Conservation (phyloP, 2,888 invertebrate genomes). For the Yponomeuta plumbellus region DNA sequence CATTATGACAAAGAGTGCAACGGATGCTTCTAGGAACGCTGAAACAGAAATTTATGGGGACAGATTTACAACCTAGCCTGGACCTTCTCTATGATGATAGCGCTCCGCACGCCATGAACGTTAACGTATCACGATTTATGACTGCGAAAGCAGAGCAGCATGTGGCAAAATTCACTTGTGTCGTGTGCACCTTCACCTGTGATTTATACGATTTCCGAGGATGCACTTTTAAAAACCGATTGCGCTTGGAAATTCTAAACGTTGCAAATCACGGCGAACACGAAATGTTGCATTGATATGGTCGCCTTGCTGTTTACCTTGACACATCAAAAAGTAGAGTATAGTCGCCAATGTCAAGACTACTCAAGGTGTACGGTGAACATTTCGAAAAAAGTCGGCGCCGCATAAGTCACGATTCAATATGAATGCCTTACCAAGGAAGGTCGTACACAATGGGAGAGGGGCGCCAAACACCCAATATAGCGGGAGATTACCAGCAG, state of each 20-base stretch:
- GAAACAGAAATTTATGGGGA: not conserved
- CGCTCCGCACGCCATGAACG: not conserved
- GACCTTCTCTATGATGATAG: not conserved
- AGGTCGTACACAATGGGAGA: not conserved
- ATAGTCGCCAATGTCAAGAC: not conserved
- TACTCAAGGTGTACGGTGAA: not conserved
- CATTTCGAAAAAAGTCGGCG: not conserved
- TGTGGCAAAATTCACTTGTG: constrained; percentile 46
- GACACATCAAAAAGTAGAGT: not conserved
- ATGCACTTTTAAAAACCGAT: not conserved
- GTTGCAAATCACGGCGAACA: not conserved
- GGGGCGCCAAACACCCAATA: constrained; percentile 2
- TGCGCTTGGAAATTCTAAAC: not conserved
- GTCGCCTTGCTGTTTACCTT: not conserved
- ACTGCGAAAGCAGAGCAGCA: constrained; percentile 30
- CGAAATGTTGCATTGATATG: not conserved
- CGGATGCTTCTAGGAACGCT: not conserved
- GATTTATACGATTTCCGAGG: not conserved
- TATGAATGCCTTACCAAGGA: not conserved
- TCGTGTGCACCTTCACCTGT: constrained; percentile 36
- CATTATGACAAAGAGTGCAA: not conserved
- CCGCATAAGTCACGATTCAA: not conserved
- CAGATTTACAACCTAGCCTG: not conserved
- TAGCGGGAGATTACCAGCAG: constrained; percentile 1
- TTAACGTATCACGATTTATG: constrained; percentile 35